Evolutionary conservation across 2,113 vertebrate species (phyloP), one percentile per base, ranked within the genome.

Genomic region (Ranitomeya variabilis): DNA sequence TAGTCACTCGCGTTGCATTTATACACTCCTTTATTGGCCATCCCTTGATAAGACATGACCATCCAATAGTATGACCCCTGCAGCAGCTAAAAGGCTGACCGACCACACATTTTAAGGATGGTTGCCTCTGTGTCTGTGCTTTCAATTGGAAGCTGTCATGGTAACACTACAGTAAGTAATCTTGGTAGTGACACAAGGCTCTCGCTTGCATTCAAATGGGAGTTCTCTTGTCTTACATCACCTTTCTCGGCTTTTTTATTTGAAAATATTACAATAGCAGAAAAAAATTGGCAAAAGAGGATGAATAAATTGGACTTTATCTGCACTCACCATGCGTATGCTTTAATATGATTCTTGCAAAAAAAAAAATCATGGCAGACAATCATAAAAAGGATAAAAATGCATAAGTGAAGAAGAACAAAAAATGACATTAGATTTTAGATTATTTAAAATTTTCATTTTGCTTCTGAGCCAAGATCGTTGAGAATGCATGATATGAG

Each of bases 41-140:
- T 45, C 31, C 31, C 12, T 45, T 82, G 16, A 57, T 81, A 31
- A 23, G 16, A 6, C 23, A 62, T 60, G 19, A 13, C 15, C 11
- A 64, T 82, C 80, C 59, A 45, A 31, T 45, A 37, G 31, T 64
- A 64, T 19, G 55, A 31, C 21, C 84, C 84, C 67, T 79, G 14
- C 55, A 67, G 77, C 59, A 67, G 74, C 31, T 51, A 66, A 67
- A 51, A 74, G 19, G 13, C 23, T 81, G 54, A 73, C 31, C 71
- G 74, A 86, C 55, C n/a, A 26, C 55, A 80, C 76, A 80, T 80
- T 67, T 87, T 80, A 87, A 87, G 74, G 76, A 87, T 87, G 78
- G 78, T 19, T 73, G 64, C 45, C 62, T 80, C 62, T 62, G 11
- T 13, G 14, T 26, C 21, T 67, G 60, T 13, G 62, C 10, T n/a